Base-by-base conservation (phyloP, 2,113 vertebrate species). In the Sardina pilchardus region DNA sequence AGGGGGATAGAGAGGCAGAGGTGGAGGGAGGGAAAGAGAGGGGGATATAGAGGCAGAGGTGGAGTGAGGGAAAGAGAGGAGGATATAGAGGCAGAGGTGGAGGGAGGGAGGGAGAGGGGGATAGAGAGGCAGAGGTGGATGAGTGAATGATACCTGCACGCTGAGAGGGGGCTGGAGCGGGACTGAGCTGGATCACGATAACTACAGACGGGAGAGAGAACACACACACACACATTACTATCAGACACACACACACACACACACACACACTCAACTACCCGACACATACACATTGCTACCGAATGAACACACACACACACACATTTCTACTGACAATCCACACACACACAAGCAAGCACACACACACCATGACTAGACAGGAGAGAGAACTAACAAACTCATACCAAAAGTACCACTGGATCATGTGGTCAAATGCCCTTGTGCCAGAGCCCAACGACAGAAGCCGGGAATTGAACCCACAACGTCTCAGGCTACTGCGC, bases 151-250 rank as follows among this genome's bases (percentile, higher is more conserved):
- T 98, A 98, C 97, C 97, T 98, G 97, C 97, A 95, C 97, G 96
- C 92, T 98, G 97, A 95, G 97, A 97, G 92, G 97, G 97, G 93
- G 97, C 97, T 96, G 97, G 97, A 97, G 97, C 97, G 95, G 97
- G 97, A 96, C 97, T 97, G 97, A 98, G 97, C 96, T 97, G 97
- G 97, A 98, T 97, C 96, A 98, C 97, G 97, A 98, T 97, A 96
- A 98, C 97, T 98, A 95, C 95, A 95, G 95, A 93, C 93, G 95
- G 94, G 94, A 94, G 94, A 95, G 93, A 96, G 91, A 95, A 95
- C 92, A 95, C 83, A 94, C 92, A 90, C 89, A 91, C 90, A 14
- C 92, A 91, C 90, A 91, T 94, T 95, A 95, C 92, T 94, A 90
- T 83, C 75, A 1, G 48, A 83, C 87, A 86, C 83, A 82, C 82